These are phyloP conservation scores for Arctocebus calabarensis DNA, from an alignment of 2,797 vertebrate species.

Conservation along the genomic window DNA sequence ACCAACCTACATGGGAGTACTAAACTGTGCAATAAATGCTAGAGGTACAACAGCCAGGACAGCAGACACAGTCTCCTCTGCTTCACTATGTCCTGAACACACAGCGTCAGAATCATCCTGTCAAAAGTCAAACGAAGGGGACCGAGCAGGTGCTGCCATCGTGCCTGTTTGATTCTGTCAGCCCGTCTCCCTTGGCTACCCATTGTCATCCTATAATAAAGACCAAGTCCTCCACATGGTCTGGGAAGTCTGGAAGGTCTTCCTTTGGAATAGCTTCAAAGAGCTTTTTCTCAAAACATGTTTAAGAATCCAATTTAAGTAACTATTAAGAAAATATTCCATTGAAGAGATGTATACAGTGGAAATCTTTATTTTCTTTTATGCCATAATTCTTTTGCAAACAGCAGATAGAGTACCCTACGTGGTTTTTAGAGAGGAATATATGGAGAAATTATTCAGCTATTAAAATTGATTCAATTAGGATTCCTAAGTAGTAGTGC, in stretches of 20 bases:
- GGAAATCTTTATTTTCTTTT: neutral
- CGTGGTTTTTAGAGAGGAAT: neutral
- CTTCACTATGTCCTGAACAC: neutral
- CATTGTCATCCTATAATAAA: neutral
- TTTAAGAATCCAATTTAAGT: neutral
- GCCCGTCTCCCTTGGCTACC: neutral
- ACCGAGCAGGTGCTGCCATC: neutral
- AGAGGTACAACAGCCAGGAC: neutral
- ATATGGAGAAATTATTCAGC: neutral
- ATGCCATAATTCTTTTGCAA: neutral
- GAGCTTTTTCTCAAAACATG: neutral
- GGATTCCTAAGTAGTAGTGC: neutral
- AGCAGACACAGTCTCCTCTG: neutral
- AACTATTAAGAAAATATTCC: neutral
- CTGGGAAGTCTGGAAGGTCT: neutral
- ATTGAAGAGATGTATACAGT: neutral
- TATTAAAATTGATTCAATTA: neutral
- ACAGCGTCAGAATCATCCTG: neutral
- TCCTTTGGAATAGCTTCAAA: neutral
- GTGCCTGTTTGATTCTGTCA: neutral
- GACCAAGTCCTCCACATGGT: neutral
- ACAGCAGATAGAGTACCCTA: neutral
- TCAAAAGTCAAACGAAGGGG: neutral
- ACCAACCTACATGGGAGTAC: neutral
- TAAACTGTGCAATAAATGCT: neutral